Base-by-base conservation (phyloP, 2,113 vertebrate species). In the Limanda limanda region DNA sequence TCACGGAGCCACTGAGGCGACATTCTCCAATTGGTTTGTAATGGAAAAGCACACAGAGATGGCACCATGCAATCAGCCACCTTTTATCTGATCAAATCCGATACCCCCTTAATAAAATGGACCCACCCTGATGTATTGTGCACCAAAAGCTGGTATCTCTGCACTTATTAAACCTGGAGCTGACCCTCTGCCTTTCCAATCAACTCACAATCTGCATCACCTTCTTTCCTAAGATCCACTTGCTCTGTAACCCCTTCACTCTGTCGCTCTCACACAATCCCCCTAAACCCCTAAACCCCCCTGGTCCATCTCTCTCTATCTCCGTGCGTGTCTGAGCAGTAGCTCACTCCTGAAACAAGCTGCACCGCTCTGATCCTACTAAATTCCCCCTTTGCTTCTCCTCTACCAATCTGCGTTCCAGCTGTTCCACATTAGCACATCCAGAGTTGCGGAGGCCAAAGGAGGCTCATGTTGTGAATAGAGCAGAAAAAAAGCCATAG, bases 361-460 rank as follows among this genome's bases (percentile, higher is more conserved):
- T 61, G 67, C 78, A 68, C 72, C 48, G 57, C 86, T 70, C 87
- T 88, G 82, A 92, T 93, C 92, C 88, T 31, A 72, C 76, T 87
- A 87, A 91, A 93, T 84, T 75, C 79, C 83, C 20, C 68, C 67
- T 82, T 86, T 73, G 63, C 84, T 35, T 85, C 81, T 73, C 75
- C 73, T 82, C 74, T 82, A 81, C 86, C 76, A 83, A 86, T 89
- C 78, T 87, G 88, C 64, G 0, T 25, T 86, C 88, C 93, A 94
- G 93, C 92, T 94, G 94, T 92, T 94, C 87, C 75, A 86, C 91
- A 93, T 95, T 94, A 95, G 82, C 89, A 90, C 86, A 83, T 92
- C 82, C 83, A 88, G 72, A 90, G 77, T 20, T 66, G 74, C 15
- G 20, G 73, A 88, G 74, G 83, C 90, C 85, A 82, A 71, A 71